Conservation (phyloP, 2,113 vertebrate species). For the Mustela nigripes region DNA sequence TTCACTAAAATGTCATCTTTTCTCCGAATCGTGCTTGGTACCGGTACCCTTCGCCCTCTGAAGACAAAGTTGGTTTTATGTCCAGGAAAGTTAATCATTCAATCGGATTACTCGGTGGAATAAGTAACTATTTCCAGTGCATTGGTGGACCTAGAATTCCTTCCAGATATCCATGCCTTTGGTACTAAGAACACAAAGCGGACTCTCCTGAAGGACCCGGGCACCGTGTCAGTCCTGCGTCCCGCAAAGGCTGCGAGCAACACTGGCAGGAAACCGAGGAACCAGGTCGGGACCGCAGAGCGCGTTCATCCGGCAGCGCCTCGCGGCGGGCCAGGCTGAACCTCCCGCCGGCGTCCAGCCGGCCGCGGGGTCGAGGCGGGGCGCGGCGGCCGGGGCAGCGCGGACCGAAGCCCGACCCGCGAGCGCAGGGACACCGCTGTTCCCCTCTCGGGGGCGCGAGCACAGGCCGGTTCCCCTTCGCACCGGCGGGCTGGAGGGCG, state of each 20-base stretch:
- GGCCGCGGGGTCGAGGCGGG: too few relatives aligned
- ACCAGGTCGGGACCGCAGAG: background rate
- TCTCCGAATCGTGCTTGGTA: background rate
- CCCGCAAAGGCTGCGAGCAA: background rate
- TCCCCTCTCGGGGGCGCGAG: too few relatives aligned
- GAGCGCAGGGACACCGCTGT: too few relatives aligned
- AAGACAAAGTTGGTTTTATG: constrained; percentile 3
- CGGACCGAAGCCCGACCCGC: too few relatives aligned
- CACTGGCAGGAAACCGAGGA: constrained; percentile 20
- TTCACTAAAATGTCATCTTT: constrained; percentile 4
- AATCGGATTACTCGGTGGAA: background rate
- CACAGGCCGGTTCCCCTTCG: too few relatives aligned
- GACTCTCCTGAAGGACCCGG: constrained; percentile 6
- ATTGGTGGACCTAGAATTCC: background rate
- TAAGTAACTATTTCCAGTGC: constrained; percentile 3
- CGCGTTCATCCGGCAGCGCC: background rate
- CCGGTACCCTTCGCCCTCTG: background rate
- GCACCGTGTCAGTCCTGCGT: background rate
- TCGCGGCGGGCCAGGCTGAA: background rate
- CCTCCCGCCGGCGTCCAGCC: too few relatives aligned
- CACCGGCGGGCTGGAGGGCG: too few relatives aligned
- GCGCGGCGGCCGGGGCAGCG: too few relatives aligned
- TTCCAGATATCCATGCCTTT: constrained; percentile 34
- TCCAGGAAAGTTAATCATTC: background rate
- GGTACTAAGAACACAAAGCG: background rate